Evolutionary conservation across 2,888 invertebrate species (phyloP).

Genomic region (Drosophila lacicola): DNA sequence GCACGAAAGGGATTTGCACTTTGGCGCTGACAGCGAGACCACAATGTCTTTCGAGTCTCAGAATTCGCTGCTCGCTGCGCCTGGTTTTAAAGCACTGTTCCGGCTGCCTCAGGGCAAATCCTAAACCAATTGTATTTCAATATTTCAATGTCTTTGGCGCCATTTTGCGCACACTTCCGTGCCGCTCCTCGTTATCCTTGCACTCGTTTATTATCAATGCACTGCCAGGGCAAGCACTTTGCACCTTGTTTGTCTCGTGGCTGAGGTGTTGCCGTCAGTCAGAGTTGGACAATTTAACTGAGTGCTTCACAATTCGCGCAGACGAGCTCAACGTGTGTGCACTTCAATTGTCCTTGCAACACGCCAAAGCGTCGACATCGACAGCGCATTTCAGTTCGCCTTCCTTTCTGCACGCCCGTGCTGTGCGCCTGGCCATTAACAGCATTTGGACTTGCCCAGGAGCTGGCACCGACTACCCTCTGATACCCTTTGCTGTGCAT

Average conservation of each 20-base stretch:
- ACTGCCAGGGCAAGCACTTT: constrained; percentile 67
- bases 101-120: constrained; percentile 12
- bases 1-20: constrained; percentile 71
- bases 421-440: neutral
- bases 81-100: constrained; percentile 38
- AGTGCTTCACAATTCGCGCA: constrained; percentile 62
- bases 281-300: constrained; percentile 72
- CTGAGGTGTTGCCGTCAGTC: constrained; percentile 39
- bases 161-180: constrained; percentile 58
- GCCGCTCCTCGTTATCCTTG: constrained; percentile 71
- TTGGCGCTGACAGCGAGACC: constrained; percentile 63
- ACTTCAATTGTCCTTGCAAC: constrained; percentile 72
- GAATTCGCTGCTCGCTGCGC: neutral
- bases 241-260: constrained; percentile 9
- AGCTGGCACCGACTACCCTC: constrained; percentile 15
- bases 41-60: constrained; percentile 49
- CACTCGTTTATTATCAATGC: constrained; percentile 71
- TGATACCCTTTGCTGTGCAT: neutral
- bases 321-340: constrained; percentile 23
- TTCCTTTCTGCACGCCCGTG: constrained; percentile 6
- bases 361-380: constrained; percentile 44
- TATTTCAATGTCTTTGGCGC: constrained; percentile 79
- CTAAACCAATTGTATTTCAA: constrained; percentile 78
- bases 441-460: constrained; percentile 29
- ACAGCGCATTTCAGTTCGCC: constrained; percentile 51